Evolutionary conservation across 2,113 vertebrate genomes (phyloP), one percentile per base, ranked within the genome.

Genomic region (Monopterus albus): DNA sequence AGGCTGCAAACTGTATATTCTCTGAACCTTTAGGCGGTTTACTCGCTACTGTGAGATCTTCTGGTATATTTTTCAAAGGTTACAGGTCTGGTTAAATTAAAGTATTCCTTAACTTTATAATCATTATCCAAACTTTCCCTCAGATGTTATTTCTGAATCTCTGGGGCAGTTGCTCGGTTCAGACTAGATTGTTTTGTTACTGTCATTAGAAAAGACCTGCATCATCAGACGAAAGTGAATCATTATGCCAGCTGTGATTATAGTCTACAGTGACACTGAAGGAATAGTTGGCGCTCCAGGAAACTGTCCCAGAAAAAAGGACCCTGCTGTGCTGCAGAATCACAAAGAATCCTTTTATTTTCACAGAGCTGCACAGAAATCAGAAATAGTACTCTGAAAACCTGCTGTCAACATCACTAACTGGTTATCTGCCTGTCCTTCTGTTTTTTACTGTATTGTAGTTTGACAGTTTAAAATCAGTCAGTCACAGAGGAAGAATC

Each of bases 191-290:
- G 25, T 38, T 50, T 63, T 69, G 53, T 55, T 72, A 4, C 35
- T 60, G 46, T 46, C 15, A 33, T 49, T 46, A 52, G 38, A 29
- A 75, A 43, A 49, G 15, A 33, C 20, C n/a, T 21, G 25, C 62
- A 46, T 58, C 55, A 17, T 60, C 60, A 71, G 53, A 61, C 31
- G 50, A 64, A 72, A 60, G 49, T 57, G 55, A 49, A 47, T 62
- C 55, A 31, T 61, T 26, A 66, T 13, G 11, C 29, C 59, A 70
- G 68, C 42, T 70, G 73, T 53, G 69, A 70, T 84, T 57, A 69
- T 31, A 60, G 35, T 73, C 59, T 46, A 20, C 53, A 38, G 23
- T 36, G 53, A 7, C 62, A 55, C n/a, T 1, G 29, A 21, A 45
- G 35, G 52, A 59, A 59, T 35, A 64, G 72, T 68, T 58, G 50